These are phyloP conservation scores for Sternarchorhynchus goeldii DNA, from an alignment of 2,797 vertebrate genomes.

Conservation along the genomic window DNA sequence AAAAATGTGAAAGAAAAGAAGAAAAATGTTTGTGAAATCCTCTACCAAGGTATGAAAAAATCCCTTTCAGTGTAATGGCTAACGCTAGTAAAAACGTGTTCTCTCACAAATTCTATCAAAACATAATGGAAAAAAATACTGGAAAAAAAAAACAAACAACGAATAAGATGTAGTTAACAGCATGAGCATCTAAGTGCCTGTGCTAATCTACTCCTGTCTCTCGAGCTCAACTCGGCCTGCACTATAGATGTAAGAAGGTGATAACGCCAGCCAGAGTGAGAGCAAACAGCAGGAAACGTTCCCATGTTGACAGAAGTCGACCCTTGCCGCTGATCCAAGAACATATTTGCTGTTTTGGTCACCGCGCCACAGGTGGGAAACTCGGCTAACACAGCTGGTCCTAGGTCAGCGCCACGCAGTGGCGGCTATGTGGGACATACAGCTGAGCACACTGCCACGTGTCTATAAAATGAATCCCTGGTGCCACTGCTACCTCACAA, in stretches of 20 bases:
- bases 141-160: too few relatives aligned
- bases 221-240: slow-evolving; percentile 54
- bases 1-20: too few relatives aligned
- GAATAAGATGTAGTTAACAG: slow-evolving; percentile 45
- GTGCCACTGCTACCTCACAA: slow-evolving; percentile 79
- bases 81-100: slow-evolving; percentile 56
- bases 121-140: slow-evolving; percentile 50
- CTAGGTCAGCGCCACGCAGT: neutral
- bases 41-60: neutral
- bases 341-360: slow-evolving; percentile 9
- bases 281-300: slow-evolving; percentile 62
- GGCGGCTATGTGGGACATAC: slow-evolving; percentile 14
- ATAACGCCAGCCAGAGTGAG: slow-evolving; percentile 54
- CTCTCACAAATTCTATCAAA: slow-evolving; percentile 65
- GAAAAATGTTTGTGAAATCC: neutral
- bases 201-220: slow-evolving; percentile 65
- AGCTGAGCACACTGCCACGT: slow-evolving; percentile 35
- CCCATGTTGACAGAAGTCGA: slow-evolving; percentile 12
- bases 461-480: slow-evolving; percentile 73
- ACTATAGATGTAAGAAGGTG: slow-evolving; percentile 59
- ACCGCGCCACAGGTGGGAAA: neutral
- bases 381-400: neutral
- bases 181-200: slow-evolving; percentile 59
- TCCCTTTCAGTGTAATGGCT: neutral
- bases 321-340: slow-evolving; percentile 12